Conservation (phyloP, 1,140 invertebrate species). For the Heliconius eleuchia region DNA sequence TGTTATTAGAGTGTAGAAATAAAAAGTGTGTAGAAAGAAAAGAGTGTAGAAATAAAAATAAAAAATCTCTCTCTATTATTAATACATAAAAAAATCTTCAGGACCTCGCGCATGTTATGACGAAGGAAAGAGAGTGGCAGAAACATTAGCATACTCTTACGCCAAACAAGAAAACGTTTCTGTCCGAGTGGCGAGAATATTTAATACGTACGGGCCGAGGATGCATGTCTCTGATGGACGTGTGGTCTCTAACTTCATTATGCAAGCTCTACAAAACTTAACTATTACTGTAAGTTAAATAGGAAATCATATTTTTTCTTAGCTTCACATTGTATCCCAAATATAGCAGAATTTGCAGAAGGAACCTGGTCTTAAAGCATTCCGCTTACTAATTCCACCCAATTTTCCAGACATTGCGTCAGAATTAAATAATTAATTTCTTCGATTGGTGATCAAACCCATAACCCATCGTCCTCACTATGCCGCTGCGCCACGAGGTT, state of each 20-base stretch:
- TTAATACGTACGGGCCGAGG: conserved; percentile 99
- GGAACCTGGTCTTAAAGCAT: no score
- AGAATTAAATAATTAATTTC: no score
- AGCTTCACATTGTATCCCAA: no score
- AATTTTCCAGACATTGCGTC: no score
- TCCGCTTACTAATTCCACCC: no score
- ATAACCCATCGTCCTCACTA: no score
- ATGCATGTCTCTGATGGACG: conserved; percentile 99
- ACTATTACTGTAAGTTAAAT: conserved; percentile 91
- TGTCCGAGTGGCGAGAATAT: conserved; percentile 98
- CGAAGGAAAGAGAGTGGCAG: conserved; percentile 98
- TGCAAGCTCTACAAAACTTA: conserved; percentile 97
- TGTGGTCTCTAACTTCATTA: conserved; percentile 99
- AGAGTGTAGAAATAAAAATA: no score
- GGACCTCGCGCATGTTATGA: conserved; percentile 98
- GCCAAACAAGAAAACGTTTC: conserved; percentile 97
- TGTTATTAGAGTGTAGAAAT: no score
- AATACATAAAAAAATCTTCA: conserved; percentile 51
- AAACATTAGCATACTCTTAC: conserved; percentile 98
- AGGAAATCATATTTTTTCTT: not conserved
- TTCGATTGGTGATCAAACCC: no score
- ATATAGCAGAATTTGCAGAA: not conserved
- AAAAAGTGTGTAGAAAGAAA: no score
- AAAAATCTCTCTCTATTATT: no score
- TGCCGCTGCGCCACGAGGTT: no score